These are phyloP conservation scores for Bombus picipes DNA, from an alignment of 1,140 invertebrate species.

Conservation along the genomic window DNA sequence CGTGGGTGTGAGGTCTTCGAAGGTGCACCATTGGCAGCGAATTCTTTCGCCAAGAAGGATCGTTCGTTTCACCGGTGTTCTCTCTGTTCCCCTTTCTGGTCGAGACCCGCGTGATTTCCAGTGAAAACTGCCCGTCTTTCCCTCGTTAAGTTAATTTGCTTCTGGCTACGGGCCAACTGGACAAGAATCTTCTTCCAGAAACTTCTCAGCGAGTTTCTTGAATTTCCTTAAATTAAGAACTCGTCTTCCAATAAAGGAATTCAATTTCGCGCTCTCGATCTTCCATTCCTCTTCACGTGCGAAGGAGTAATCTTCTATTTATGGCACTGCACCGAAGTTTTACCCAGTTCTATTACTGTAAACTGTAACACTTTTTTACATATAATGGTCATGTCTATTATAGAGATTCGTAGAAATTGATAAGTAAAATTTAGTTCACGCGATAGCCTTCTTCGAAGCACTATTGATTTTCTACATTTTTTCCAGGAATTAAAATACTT, in stretches of 20 bases:
- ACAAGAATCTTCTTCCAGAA: conserved; percentile 33
- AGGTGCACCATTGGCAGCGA: conserved; percentile 50
- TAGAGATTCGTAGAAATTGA: too few species aligned
- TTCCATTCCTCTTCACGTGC: background rate
- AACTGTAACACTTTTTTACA: background rate
- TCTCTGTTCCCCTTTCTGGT: conserved; percentile 17
- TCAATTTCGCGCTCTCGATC: conserved; percentile 32
- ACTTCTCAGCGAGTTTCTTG: conserved; percentile 16
- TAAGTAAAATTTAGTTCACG: too few species aligned
- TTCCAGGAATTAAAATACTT: too few species aligned
- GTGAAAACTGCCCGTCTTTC: conserved; percentile 62
- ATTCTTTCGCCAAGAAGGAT: conserved; percentile 52
- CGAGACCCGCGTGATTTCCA: conserved; percentile 53
- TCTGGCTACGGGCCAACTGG: conserved; percentile 64
- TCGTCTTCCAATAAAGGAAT: conserved; percentile 37
- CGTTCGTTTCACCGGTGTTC: conserved; percentile 35
- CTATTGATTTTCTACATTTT: too few species aligned
- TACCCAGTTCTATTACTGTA: background rate
- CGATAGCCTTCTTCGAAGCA: too few species aligned
- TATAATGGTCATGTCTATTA: too few species aligned
- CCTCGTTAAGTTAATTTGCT: conserved; percentile 74
- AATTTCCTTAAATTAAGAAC: conserved; percentile 49
- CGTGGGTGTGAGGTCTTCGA: conserved; percentile 48
- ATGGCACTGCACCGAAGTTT: background rate
- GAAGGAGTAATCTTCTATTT: background rate